phyloP scores from a whole-genome alignment of 2,888 invertebrate genomes.

The Pterostichus niger region DNA sequence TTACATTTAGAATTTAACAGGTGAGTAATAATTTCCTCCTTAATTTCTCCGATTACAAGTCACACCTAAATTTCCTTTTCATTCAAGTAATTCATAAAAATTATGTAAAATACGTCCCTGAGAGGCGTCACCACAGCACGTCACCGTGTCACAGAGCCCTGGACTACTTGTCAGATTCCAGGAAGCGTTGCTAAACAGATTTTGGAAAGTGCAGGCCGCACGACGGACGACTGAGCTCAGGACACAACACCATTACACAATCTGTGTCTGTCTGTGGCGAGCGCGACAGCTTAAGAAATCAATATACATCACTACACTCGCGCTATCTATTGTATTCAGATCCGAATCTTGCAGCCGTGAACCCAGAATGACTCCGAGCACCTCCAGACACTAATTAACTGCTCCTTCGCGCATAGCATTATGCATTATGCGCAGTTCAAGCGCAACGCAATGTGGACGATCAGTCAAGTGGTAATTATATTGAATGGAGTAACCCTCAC shows the following conservation, averaged over 20 bases:
- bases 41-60: neutral
- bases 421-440: slow-evolving; percentile 17
- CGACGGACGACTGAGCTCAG: slow-evolving; percentile 1
- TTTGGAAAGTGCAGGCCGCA: slow-evolving; percentile 61
- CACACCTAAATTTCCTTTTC: neutral
- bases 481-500: neutral
- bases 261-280: slow-evolving; percentile 4
- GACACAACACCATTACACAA: slow-evolving; percentile 16
- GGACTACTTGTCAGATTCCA: slow-evolving; percentile 59
- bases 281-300: slow-evolving; percentile 55
- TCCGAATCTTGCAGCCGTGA: slow-evolving; percentile 29
- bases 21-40: neutral
- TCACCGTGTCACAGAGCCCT: slow-evolving; percentile 18
- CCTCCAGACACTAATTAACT: slow-evolving; percentile 58
- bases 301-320: slow-evolving; percentile 39
- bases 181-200: slow-evolving; percentile 62
- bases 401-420: slow-evolving; percentile 11
- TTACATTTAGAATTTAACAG: neutral
- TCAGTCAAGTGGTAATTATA: slow-evolving; percentile 48
- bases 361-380: slow-evolving; percentile 10
- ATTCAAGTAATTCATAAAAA: slow-evolving; percentile 11
- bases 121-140: neutral
- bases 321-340: slow-evolving; percentile 63
- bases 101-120: slow-evolving; percentile 42
- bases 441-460: neutral